These are phyloP conservation scores for Hypselothyrea guttata DNA, from an alignment of 2,888 invertebrate species.

Conservation along the genomic window DNA sequence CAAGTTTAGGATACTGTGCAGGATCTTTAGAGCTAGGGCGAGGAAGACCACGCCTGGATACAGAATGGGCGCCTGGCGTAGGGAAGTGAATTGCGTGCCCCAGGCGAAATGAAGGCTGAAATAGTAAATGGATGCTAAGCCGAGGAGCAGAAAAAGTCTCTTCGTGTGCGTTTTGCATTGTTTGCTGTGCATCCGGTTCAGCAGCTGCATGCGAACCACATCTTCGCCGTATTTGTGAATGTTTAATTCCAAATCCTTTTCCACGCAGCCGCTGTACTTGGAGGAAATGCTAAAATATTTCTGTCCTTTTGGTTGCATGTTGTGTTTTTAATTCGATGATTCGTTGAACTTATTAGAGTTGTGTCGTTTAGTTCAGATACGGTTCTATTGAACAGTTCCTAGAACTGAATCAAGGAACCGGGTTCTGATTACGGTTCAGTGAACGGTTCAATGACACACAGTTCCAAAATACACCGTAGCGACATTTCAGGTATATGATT, in stretches of 20 bases:
- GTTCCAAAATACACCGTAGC: too few relatives aligned
- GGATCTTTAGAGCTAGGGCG: conserved; percentile 39
- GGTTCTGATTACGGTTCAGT: too few relatives aligned
- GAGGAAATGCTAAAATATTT: conserved; percentile 57
- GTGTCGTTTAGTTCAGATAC: too few relatives aligned
- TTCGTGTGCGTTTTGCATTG: conserved; percentile 51
- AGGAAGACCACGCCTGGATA: conserved; percentile 33
- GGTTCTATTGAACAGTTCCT: too few relatives aligned
- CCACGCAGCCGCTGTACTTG: conserved; percentile 48
- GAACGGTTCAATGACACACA: too few relatives aligned
- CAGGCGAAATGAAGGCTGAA: conserved; percentile 18
- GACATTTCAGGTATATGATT: too few relatives aligned
- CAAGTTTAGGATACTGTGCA: conserved; percentile 54
- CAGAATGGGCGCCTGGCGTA: conserved; percentile 40
- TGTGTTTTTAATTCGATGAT: conserved; percentile 7
- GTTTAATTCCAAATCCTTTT: conserved; percentile 60
- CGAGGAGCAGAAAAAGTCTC: conserved; percentile 33
- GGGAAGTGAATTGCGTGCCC: neutral
- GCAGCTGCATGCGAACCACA: conserved; percentile 66
- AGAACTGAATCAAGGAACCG: too few relatives aligned
- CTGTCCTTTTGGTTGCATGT: conserved; percentile 49
- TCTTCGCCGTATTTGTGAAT: conserved; percentile 60
- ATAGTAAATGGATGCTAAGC: conserved; percentile 41
- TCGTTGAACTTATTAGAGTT: conserved; percentile 24
- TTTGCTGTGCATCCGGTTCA: conserved; percentile 52